Base-by-base conservation (phyloP, 2,113 vertebrate genomes). In the Vireo altiloquus region DNA sequence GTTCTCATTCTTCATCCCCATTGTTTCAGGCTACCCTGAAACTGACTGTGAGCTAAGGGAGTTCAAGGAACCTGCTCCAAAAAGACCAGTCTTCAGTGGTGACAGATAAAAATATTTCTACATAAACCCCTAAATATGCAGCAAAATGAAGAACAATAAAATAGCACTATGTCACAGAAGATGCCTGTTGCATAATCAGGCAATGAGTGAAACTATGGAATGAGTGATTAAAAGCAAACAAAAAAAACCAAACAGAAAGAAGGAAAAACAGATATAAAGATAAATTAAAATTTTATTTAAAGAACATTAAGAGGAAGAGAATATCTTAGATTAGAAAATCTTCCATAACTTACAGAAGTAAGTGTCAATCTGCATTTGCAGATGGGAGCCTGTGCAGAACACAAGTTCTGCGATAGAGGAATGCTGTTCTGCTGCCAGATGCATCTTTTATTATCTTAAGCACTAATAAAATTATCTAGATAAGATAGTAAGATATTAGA, bases 381-480 rank as follows among this genome's bases (percentile, higher is more conserved):
- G 52, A 75, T 79, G 23, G 57, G 70, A 93, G 65, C 42, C 64
- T 81, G 31, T 92, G 69, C 50, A 94, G 77, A 94, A 33, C 89
- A 75, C 44, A 39, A 5, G 0, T 81, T 87, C 77, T 74, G 28
- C 2, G 1, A 47, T 28, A 81, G 60, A 87, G 44, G 80, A 96
- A 94, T 71, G 77, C 33, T 64, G 9, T 52, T 82, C 30, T 71
- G 61, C 61, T 78, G 89, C 87, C 89, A 95, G 89, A 66, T 47
- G 11, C 44, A 82, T 85, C 86, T 91, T 75, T 39, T 89, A 66
- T 94, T 65, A 79, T 95, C 70, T 79, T 79, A 52, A 87, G 22
- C 39, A 68, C 72, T 92, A 89, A 81, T 78, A 91, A 87, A 92
- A 87, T 95, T 89, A 91, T 91, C 90, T 91, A 50, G 90, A 84